Conservation (phyloP, 2,797 vertebrate species). For the Chaenodraco wilsoni region DNA sequence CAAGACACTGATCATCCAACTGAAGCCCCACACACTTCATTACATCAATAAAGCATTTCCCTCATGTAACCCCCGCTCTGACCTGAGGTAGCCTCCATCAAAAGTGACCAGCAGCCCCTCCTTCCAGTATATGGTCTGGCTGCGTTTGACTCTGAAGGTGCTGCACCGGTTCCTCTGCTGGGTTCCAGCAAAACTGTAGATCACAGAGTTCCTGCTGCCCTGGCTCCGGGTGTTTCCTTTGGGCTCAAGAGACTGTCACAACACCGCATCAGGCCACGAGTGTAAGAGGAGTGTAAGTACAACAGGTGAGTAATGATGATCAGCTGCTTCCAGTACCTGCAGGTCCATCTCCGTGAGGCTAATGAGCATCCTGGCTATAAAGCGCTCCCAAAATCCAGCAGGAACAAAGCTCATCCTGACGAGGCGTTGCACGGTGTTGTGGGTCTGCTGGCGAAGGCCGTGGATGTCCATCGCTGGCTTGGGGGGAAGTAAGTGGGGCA, state of each 20-base stretch:
- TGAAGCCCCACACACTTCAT: neutral
- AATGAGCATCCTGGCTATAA: slow-evolving; percentile 97
- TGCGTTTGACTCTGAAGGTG: slow-evolving; percentile 95
- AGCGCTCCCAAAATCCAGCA: slow-evolving; percentile 96
- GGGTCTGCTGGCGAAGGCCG: slow-evolving; percentile 84
- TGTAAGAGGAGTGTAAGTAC: neutral
- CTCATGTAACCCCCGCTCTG: slow-evolving; percentile 35
- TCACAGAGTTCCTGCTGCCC: slow-evolving; percentile 84
- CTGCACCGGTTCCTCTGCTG: slow-evolving; percentile 92
- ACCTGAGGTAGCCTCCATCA: slow-evolving; percentile 98
- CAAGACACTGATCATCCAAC: neutral
- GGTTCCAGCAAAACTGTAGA: slow-evolving; percentile 92
- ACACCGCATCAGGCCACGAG: neutral
- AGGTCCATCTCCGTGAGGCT: slow-evolving; percentile 97
- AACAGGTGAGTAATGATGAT: neutral
- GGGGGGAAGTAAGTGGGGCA: slow-evolving; percentile 95
- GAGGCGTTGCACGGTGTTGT: slow-evolving; percentile 92
- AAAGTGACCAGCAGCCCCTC: slow-evolving; percentile 97
- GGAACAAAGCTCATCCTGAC: slow-evolving; percentile 99
- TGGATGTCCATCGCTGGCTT: slow-evolving; percentile 95
- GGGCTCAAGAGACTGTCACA: slow-evolving; percentile 89
- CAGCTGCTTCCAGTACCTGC: slow-evolving; percentile 83
- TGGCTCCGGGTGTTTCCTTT: slow-evolving; percentile 82
- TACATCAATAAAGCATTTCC: neutral
- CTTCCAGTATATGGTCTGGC: slow-evolving; percentile 98